Conservation (phyloP, 2,113 vertebrate species). For the Saimiri boliviensis region DNA sequence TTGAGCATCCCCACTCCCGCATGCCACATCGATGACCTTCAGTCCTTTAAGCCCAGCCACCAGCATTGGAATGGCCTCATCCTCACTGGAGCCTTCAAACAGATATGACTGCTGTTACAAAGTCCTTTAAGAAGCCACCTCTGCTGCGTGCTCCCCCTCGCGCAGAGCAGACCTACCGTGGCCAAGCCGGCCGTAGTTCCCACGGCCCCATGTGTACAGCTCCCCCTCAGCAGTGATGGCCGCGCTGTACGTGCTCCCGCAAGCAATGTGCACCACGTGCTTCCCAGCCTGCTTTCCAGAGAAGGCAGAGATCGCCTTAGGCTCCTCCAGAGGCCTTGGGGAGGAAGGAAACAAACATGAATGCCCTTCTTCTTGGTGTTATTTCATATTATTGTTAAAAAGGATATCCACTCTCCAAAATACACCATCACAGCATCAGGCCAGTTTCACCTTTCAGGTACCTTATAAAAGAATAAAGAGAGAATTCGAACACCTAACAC, state of each 20-base stretch:
- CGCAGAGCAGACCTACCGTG: constrained; percentile 87
- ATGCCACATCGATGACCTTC: constrained; percentile 96
- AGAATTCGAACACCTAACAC: background rate
- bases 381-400: background rate
- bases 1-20: constrained; percentile 98
- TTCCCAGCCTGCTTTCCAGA: constrained; percentile 95
- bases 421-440: background rate
- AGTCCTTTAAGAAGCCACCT: background rate
- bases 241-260: constrained; percentile 97
- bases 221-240: constrained; percentile 97
- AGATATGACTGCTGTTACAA: background rate
- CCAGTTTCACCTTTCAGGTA: background rate
- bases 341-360: background rate
- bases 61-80: constrained; percentile 96
- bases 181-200: constrained; percentile 97
- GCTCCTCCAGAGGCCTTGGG: constrained; percentile 94
- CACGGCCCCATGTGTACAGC: constrained; percentile 96
- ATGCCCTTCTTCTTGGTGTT: background rate
- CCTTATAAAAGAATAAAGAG: background rate
- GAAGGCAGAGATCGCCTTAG: constrained; percentile 92
- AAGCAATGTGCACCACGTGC: constrained; percentile 94
- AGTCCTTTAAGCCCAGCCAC: constrained; percentile 96
- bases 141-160: rapidly evolving
- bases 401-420: background rate
- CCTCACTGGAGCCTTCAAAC: constrained; percentile 95